phyloP scores from a whole-genome alignment of 2,797 vertebrate species.

The Coregonus ussuriensis region DNA sequence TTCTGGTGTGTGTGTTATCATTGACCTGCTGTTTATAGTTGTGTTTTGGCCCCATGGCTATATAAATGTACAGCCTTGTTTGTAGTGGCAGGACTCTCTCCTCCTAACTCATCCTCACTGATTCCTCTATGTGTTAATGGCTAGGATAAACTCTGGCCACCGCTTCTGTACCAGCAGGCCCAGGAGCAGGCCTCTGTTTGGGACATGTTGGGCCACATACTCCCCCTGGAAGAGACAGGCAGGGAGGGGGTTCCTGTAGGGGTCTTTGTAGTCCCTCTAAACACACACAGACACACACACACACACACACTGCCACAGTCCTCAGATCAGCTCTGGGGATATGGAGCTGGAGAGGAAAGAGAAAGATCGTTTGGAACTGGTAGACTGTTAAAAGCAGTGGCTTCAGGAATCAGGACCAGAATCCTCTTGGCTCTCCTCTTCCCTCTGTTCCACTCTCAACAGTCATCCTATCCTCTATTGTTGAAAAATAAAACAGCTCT shows the following conservation, averaged over 20 bases:
- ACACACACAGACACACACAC: no score
- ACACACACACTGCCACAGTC: constrained; percentile 13
- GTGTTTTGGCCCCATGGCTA: constrained; percentile 12
- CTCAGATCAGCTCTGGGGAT: constrained; percentile 38
- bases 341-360: constrained; percentile 24
- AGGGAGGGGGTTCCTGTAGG: constrained; percentile 2
- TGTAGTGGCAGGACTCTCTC: constrained; percentile 46
- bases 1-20: constrained; percentile 79
- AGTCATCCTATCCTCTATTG: constrained; percentile 41
- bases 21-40: constrained; percentile 11
- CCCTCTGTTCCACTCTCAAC: constrained; percentile 20
- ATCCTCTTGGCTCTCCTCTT: constrained; percentile 16
- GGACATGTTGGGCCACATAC: constrained; percentile 18
- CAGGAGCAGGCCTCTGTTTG: background rate
- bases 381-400: constrained; percentile 40
- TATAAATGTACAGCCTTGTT: constrained; percentile 43
- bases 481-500: constrained; percentile 44
- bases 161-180: constrained; percentile 17
- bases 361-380: constrained; percentile 21
- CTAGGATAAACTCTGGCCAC: constrained; percentile 23
- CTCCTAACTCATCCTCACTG: constrained; percentile 24
- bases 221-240: constrained; percentile 24
- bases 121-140: constrained; percentile 24
- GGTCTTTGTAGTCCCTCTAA: no score
- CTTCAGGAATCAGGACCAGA: constrained; percentile 24